Evolutionary conservation across 2,113 vertebrate genomes (phyloP), one percentile per base, ranked within the genome.

Genomic region (Pagrus major): DNA sequence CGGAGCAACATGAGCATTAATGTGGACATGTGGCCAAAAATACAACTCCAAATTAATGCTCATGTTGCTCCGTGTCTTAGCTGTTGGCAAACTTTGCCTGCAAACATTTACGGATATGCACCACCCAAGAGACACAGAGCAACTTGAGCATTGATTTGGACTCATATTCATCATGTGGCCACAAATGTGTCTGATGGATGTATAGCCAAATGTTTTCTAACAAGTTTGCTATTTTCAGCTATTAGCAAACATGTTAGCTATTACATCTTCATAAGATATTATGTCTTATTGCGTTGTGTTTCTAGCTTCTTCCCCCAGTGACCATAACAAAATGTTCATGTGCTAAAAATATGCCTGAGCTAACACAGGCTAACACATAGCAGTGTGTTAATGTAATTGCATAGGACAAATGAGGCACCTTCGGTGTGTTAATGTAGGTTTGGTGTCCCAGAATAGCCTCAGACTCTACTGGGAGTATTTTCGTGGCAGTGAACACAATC

Each of bases 371-470:
- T 55, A 51, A 71, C 7, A 84, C 58, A 69, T 52, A 35, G 61
- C 56, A 47, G 25, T 61, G 44, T 60, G 41, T 59, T 83, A 14
- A 60, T 61, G 73, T 63, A 77, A 46, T 51, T 70, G 27, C 44
- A 58, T 69, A 76, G 78, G 68, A 83, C 81, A 84, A 81, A 88
- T 70, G 56, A 87, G 84, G 67, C 84, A 86, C 86, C 83, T 86
- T 89, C 66, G 3, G 55, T 56, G 69, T 56, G 64, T 65, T 78
- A 69, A 81, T 80, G 74, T 61, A 33, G 67, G 52, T 46, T 78
- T 64, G 25, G 39, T 60, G 56, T 91, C 87, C 80, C 21, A 87
- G 78, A 93, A 92, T 91, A 91, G 76, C 64, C 39, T 63, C 60
- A 75, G 84, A 84, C 87, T 81, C 64, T 64, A 67, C 85, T 68